These are phyloP conservation scores for Ceraclea dissimilis DNA, from an alignment of 2,888 invertebrate species.

Conservation along the genomic window DNA sequence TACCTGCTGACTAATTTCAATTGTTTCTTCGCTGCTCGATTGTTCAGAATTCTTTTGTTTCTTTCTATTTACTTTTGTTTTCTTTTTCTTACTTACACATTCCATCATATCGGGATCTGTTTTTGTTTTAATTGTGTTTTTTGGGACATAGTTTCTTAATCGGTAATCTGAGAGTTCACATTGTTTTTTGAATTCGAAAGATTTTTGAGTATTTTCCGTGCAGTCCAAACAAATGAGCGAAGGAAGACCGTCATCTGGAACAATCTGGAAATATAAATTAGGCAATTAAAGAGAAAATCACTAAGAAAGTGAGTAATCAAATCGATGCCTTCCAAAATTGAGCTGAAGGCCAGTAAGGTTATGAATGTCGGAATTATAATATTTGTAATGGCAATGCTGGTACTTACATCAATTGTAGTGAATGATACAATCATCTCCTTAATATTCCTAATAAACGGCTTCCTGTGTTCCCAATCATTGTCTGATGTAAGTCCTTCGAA, in stretches of 20 bases:
- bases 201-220: slow-evolving; percentile 11
- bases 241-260: slow-evolving; percentile 32
- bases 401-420: slow-evolving; percentile 16
- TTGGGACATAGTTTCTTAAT: slow-evolving; percentile 15
- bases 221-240: slow-evolving; percentile 23
- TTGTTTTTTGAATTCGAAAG: slow-evolving; percentile 24
- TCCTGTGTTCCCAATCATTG: background rate
- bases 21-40: slow-evolving; percentile 28
- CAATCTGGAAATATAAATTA: slow-evolving; percentile 38
- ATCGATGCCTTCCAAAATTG: too few species aligned
- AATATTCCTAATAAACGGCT: background rate
- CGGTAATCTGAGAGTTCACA: slow-evolving; percentile 24
- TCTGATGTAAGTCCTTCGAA: slow-evolving; percentile 8
- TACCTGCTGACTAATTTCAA: slow-evolving; percentile 35
- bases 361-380: too few species aligned
- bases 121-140: slow-evolving; percentile 12
- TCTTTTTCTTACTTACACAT: background rate
- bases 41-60: slow-evolving; percentile 5
- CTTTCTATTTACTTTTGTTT: slow-evolving; percentile 1
- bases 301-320: background rate
- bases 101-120: slow-evolving; percentile 13
- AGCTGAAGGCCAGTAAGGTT: too few species aligned
- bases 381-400: too few species aligned
- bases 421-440: slow-evolving; percentile 22
- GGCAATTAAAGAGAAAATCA: background rate